Base-by-base conservation (phyloP, 2,888 invertebrate genomes). In the Argyresthia goedartella region DNA sequence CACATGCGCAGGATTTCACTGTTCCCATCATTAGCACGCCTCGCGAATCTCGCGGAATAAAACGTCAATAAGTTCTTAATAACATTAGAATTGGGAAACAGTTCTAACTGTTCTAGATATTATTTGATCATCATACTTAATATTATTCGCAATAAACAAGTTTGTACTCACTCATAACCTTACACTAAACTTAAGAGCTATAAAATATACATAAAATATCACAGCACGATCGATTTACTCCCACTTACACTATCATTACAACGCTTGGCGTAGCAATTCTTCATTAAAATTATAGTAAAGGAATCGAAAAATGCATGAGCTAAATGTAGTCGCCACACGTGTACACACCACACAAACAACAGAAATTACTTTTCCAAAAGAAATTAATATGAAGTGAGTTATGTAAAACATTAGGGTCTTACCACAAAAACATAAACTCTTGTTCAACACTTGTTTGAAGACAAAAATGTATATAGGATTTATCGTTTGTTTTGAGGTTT, bases 141-240 rank as follows among this genome's bases (percentile, higher is more conserved):
- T 35, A 59, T 57, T 59, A 57, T 57, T 60, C 61, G 33, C 16
- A 69, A 72, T 74, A 70, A 73, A 75, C 72, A 73, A 62, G 63
- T 78, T 78, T 81, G 81, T 84, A 84, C 82, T 80, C 76, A 73
- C 70, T 78, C 73, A 64, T 74, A 71, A 64, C 74, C 65, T 75
- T 75, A 75, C 74, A 65, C 73, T 74, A 74, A 65, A 55, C 81
- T 81, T 81, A 81, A 63, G n/a, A 65, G 66, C 76, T 53, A 49
- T 44, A 50, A 82, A 76, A 80, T 81, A 80, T 85, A 85, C 81
- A 85, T 81, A 81, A 85, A 85, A 86, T 86, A 86, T 86, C 85
- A 86, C 85, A 86, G 85, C 85, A 85, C 84, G 77, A 85, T 85
- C 85, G 84, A 84, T 86, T 81, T 82, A 72, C 85, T 85, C 84